Base-by-base conservation (phyloP, 2,797 vertebrate genomes). In the Onychomys torridus region DNA sequence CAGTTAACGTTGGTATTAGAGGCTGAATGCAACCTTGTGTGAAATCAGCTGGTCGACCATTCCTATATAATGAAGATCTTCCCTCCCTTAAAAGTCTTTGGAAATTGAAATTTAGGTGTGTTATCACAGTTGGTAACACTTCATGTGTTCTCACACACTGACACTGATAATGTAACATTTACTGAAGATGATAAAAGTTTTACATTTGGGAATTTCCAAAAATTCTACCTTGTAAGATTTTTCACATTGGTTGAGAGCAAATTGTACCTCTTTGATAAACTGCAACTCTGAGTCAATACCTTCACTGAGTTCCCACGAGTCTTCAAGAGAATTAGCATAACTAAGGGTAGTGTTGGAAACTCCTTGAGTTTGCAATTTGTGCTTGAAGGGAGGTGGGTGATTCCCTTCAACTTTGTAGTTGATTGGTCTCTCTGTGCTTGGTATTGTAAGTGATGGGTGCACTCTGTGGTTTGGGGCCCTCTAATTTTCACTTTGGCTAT, bases 191-290 rank as follows among this genome's bases (percentile, higher is more conserved):
- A 21, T 17, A 16, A 76, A 63, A 82, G 12, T 12, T 93, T 83
- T 14, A 13, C 1, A 14, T 69, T 67, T 67, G 71, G 23, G 82
- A 59, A 37, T 49, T n/a, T 79, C 27, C 37, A 52, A 76, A 69
- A 61, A n/a, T 10, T 57, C 21, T 75, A n/a, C 17, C 13, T 25
- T 78, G 27, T 82, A 8, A 27, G 16, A 59, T 63, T 57, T 49
- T 90, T 71, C 43, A 0, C 37, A 73, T 61, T 37, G 25, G 11
- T 0, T 55, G 34, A 86, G 65, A 89, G 63, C 27, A 43, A 34
- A 77, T 77, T 92, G 32, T 82, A 59, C 25, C 40, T 37, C 10
- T 92, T 84, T 84, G 83, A 77, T 93, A 67, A 93, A 90, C 23
- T n/a, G 23, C 78, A 75, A 29, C 29, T 40, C 59, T 9, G 23